Base-by-base conservation (phyloP, 2,113 vertebrate species). In the Lipophrys pholis region DNA sequence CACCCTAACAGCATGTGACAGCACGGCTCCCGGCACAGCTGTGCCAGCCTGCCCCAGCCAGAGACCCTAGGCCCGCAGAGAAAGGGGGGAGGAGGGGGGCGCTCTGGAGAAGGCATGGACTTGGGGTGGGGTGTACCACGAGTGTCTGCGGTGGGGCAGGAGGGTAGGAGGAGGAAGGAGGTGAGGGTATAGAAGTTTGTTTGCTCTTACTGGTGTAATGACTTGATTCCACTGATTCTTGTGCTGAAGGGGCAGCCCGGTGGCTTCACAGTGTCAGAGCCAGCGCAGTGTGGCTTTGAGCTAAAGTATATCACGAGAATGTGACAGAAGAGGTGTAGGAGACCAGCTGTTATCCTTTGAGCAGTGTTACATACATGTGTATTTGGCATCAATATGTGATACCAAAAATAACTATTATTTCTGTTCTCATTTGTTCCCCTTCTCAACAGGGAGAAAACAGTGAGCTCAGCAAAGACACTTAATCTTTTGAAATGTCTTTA, bases 1-100 rank as follows among this genome's bases (percentile, higher is more conserved):
- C 97, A 97, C 92, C 91, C 89, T 98, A 98, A 98, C 95, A 82
- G 92, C 89, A 95, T 95, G 95, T 97, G 97, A 98, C 97, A 98
- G 95, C 94, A 95, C 93, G 91, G 95, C 96, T 97, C 78, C 93
- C 92, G 95, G 96, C 96, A 93, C 97, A 98, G 97, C 97, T 99
- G 97, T 95, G 95, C 93, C 95, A 94, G 92, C 89, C 94, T 93
- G 94, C 94, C 95, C 94, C 69, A 85, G 87, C 87, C 87, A 82
- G 80, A 81, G 96, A 89, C 84, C 88, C 78, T 61, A 66, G 79
- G 88, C 87, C 84, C 51, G 10, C 11, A 46, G 69, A 82, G 71
- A 61, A 76, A 73, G 51, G 72, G 12, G 14, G 45, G 45, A n/a
- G 45, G 43, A 63, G 73, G 46, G 62, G 81, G 60, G 62, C 2